Conservation (phyloP, 2,113 vertebrate species). For the Perccottus glenii region DNA sequence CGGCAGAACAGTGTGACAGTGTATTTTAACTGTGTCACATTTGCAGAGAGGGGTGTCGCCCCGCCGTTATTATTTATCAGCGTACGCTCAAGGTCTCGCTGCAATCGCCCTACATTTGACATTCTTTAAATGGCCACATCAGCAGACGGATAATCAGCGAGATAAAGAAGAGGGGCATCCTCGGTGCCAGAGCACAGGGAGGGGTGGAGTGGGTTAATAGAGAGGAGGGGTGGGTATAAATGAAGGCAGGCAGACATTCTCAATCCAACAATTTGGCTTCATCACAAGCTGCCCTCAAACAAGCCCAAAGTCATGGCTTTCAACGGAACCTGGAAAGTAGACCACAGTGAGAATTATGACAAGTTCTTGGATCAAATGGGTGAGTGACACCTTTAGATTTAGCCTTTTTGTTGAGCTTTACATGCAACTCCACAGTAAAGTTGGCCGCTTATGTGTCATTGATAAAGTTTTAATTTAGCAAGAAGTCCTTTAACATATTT, state of each 20-base stretch:
- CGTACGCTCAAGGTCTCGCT: slow-evolving; percentile 46
- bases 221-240: slow-evolving; percentile 53
- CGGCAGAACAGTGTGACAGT: slow-evolving; percentile 65
- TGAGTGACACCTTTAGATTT: slow-evolving; percentile 69
- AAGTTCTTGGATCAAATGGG: slow-evolving; percentile 92
- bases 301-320: slow-evolving; percentile 81
- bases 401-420: not conserved
- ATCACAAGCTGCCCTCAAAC: slow-evolving; percentile 7
- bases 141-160: slow-evolving; percentile 75
- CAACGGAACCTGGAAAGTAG: slow-evolving; percentile 87
- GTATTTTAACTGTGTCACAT: slow-evolving; percentile 53
- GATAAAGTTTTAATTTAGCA: not conserved
- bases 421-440: not conserved
- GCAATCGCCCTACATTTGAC: slow-evolving; percentile 49
- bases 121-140: slow-evolving; percentile 86
- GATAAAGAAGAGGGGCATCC: slow-evolving; percentile 80
- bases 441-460: no score
- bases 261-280: slow-evolving; percentile 50
- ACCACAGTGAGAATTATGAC: slow-evolving; percentile 87
- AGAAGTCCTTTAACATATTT: not conserved
- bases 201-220: not conserved
- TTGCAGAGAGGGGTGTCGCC: slow-evolving; percentile 17
- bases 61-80: slow-evolving; percentile 62
- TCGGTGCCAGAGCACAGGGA: slow-evolving; percentile 61
- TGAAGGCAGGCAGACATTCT: slow-evolving; percentile 23